Evolutionary conservation across 2,888 invertebrate species (phyloP).

Genomic region (Diaprepes abbreviatus): DNA sequence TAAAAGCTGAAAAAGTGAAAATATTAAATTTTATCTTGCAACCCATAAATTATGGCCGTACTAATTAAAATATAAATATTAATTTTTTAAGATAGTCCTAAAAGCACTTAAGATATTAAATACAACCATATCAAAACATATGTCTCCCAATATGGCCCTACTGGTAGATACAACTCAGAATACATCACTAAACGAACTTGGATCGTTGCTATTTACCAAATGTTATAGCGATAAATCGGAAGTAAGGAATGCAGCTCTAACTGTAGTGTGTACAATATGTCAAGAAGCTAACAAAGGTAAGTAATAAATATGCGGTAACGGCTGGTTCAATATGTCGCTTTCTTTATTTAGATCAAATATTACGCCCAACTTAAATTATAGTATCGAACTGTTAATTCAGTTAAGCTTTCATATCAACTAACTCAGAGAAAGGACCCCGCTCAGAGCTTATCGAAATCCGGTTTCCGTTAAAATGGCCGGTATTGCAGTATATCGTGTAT

Average conservation of each 20-base stretch:
- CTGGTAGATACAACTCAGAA: constrained; percentile 77
- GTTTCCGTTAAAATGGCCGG: too few species aligned
- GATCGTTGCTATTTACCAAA: constrained; percentile 77
- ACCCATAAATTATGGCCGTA: too few species aligned
- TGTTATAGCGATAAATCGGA: constrained; percentile 84
- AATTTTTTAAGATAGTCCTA: constrained; percentile 74
- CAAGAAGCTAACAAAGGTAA: constrained; percentile 80
- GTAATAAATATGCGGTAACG: constrained; percentile 16
- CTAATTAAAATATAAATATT: not conserved
- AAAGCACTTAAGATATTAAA: constrained; percentile 79
- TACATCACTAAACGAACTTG: constrained; percentile 75
- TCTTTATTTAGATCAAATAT: too few species aligned
- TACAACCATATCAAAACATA: constrained; percentile 80
- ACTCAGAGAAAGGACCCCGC: too few species aligned
- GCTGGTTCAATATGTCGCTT: too few species aligned
- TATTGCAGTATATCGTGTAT: too few species aligned
- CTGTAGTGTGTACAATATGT: constrained; percentile 79
- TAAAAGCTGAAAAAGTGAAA: too few species aligned
- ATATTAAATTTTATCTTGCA: too few species aligned
- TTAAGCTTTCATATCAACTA: too few species aligned
- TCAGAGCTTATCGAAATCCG: too few species aligned
- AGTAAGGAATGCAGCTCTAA: constrained; percentile 82
- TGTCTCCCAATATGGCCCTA: constrained; percentile 82
- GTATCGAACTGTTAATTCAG: too few species aligned
- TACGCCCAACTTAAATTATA: too few species aligned